phyloP scores from a whole-genome alignment of 92 coral and sea anemone genomes.

The Porites cylindrica region DNA sequence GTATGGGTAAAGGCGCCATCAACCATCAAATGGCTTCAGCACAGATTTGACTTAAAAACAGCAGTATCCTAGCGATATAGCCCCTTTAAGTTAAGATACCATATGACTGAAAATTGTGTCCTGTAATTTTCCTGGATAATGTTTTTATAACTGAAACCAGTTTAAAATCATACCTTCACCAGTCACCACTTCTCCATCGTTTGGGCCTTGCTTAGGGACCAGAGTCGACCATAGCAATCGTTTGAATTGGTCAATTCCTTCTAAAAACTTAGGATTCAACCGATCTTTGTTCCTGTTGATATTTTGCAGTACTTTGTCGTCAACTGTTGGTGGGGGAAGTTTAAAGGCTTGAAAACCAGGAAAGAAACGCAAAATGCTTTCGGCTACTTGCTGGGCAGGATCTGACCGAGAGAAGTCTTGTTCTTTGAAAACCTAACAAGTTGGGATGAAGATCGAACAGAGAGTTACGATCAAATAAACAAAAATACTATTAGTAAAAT shows the following conservation, averaged over 20 bases:
- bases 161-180: constrained; percentile 13
- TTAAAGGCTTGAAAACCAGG: constrained; percentile 20
- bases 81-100: no score
- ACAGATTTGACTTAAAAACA: no score
- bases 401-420: not conserved
- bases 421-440: not conserved
- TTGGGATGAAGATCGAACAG: not conserved
- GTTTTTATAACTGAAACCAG: no score
- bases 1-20: no score
- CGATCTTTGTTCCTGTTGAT: not conserved
- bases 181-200: constrained; percentile 29
- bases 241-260: constrained; percentile 10
- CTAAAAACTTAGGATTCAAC: not conserved
- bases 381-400: not conserved
- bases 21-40: no score
- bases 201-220: constrained; percentile 1
- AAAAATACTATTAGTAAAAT: not conserved
- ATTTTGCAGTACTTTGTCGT: not conserved
- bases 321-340: constrained; percentile 6
- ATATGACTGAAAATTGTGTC: no score
- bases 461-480: not conserved
- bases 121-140: no score
- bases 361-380: constrained; percentile 8
- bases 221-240: not conserved
- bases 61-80: no score